Evolutionary conservation across 2,888 invertebrate genomes (phyloP), one percentile per base, ranked within the genome.

Genomic region (Heliconius erato): DNA sequence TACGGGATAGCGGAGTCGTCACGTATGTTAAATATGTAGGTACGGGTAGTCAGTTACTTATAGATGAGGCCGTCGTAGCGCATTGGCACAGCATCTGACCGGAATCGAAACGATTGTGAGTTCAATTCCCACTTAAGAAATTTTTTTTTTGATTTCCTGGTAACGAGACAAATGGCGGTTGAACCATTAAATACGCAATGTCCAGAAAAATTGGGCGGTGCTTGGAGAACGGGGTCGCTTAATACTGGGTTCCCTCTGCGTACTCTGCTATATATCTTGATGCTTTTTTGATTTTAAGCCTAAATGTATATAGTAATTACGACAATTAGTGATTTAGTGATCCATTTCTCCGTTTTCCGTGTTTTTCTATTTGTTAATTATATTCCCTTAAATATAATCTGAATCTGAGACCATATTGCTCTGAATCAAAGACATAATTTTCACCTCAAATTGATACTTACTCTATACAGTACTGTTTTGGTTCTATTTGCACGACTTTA

Each of bases 401-500:
- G n/a, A n/a, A n/a, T n/a, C n/a, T n/a, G n/a, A n/a, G n/a, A n/a
- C n/a, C n/a, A n/a, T n/a, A 54, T n/a, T 12, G n/a, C 3, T n/a
- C 3, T 63, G 3, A 63, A 3, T 63, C 1, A 0, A 7, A 63
- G n/a, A n/a, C 1, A 11, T 11, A 63, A 23, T 54, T 54, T 54
- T 54, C 7, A 19, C 19, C 19, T 67, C 1, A 23, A 14, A 35
- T 35, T 63, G 0, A 67, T 12, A 88, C 93, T 92, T 88, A 93
- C 93, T 92, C 90, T 76, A 93, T 93, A 6, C 85, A 87, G 85
- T 92, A 93, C n/a, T 88, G 84, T 80, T 91, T 93, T 3, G 91
- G 87, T 19, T 92, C 91, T 2, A 84, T 12, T 3, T 86, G 81
- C n/a, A 65, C 5, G 2, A 80, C 44, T n/a, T 85, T 86, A 77